These are phyloP conservation scores for Bembecia ichneumoniformis DNA, from an alignment of 2,888 invertebrate genomes.

Conservation along the genomic window DNA sequence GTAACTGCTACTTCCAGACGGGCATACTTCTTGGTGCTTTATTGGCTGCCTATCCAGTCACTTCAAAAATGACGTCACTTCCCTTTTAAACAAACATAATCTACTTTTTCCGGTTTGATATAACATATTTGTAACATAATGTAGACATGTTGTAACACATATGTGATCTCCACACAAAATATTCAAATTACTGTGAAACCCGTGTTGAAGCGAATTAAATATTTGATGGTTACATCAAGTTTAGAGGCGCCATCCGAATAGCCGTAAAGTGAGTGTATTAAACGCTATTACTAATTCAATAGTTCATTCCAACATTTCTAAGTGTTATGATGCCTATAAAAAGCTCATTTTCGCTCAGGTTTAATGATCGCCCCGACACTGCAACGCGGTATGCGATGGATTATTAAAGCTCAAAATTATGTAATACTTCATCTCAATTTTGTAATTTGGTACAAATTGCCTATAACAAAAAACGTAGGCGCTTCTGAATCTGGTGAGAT, in stretches of 20 bases:
- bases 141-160: no score
- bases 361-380: constrained; percentile 41
- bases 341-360: constrained; percentile 46
- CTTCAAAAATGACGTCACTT: no score
- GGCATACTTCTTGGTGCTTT: no score
- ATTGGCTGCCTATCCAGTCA: no score
- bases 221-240: constrained; percentile 40
- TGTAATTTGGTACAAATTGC: constrained; percentile 47
- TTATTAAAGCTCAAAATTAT: constrained; percentile 28
- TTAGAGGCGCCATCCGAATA: constrained; percentile 30
- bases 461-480: constrained; percentile 48
- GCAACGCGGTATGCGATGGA: constrained; percentile 26
- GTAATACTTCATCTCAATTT: constrained; percentile 52
- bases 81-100: no score
- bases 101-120: no score
- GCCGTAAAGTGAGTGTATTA: constrained; percentile 47
- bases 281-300: constrained; percentile 55
- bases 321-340: constrained; percentile 55
- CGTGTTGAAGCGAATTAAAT: constrained; percentile 30
- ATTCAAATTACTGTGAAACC: constrained; percentile 2
- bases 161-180: neutral
- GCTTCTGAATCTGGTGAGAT: constrained; percentile 58
- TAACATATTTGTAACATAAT: neutral
- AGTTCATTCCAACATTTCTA: constrained; percentile 50
- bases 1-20: no score